A percentile compares a stretch with the other conserved stretches of the same genome.
Conservation (phyloP, 2,797 vertebrate species). For the Chanos chanos region DNA sequence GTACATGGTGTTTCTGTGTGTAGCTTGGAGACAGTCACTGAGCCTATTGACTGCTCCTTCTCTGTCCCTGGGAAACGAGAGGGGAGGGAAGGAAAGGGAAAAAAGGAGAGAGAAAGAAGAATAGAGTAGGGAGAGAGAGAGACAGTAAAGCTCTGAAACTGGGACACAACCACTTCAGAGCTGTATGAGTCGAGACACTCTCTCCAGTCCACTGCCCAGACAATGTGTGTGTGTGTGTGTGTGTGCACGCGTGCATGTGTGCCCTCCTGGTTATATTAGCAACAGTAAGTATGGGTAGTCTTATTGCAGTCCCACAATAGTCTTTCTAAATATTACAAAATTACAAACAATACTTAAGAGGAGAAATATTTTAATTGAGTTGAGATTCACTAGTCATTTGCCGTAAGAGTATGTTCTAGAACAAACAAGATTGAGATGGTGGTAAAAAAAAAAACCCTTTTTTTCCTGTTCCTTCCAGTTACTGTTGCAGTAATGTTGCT, state of each 20-base stretch:
- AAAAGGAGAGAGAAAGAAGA: background rate
- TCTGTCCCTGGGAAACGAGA: conserved; percentile 17
- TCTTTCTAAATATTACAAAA: no score
- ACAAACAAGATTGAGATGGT: no score
- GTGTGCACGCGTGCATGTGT: background rate
- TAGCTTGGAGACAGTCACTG: conserved; percentile 41
- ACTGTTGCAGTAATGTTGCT: no score
- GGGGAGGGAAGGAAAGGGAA: background rate
- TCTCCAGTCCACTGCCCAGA: conserved; percentile 8
- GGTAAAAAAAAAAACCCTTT: no score
- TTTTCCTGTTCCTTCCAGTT: no score
- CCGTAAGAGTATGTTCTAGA: no score
- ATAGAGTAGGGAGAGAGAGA: background rate
- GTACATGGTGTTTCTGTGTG: conserved; percentile 30
- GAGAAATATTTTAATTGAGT: no score
- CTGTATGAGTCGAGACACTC: conserved; percentile 16
- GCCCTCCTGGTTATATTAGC: no score
- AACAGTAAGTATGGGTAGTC: background rate
- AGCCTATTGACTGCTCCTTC: conserved; percentile 27
- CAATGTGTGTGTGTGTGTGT: background rate
- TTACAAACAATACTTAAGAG: no score
- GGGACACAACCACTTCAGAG: conserved; percentile 30
- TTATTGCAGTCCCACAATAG: no score
- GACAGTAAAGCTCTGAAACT: conserved; percentile 10
- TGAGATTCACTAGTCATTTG: no score